Percentiles rank a stretch among this genome's conserved stretches.
These are phyloP conservation scores for Aphaenogaster ashmeadi DNA, from an alignment of 1,140 invertebrate genomes.

Conservation along the genomic window DNA sequence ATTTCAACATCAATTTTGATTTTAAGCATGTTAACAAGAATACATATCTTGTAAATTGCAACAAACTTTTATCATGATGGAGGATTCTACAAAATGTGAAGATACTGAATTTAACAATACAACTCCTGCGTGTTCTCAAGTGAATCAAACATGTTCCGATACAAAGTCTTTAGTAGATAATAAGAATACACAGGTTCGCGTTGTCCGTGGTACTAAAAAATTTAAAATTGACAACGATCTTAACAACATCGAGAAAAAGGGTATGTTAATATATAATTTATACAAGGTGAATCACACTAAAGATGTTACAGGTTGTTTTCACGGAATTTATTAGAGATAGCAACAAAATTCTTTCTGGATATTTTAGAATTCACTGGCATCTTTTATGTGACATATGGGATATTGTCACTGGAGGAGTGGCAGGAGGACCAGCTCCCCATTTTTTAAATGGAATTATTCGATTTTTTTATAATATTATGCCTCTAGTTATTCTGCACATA, in stretches of 20 bases:
- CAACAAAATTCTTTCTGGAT: too few species aligned
- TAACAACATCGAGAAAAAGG: constrained; percentile 81
- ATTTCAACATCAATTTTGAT: neutral
- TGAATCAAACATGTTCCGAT: constrained; percentile 60
- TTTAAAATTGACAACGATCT: constrained; percentile 79
- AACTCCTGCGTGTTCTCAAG: constrained; percentile 10
- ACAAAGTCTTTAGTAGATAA: constrained; percentile 72
- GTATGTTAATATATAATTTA: constrained; percentile 66
- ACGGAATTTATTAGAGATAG: too few species aligned
- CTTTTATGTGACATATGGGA: too few species aligned
- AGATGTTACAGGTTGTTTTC: too few species aligned
- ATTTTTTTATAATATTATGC: too few species aligned
- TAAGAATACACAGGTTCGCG: constrained; percentile 80
- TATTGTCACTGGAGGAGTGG: too few species aligned
- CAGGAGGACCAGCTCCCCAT: too few species aligned
- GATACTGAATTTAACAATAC: constrained; percentile 22
- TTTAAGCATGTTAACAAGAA: neutral
- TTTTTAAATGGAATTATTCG: too few species aligned
- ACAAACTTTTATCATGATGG: constrained; percentile 1
- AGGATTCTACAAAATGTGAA: constrained; percentile 18
- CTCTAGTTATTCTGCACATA: too few species aligned
- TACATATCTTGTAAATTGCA: constrained; percentile 9
- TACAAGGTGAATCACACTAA: neutral
- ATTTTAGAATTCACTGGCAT: too few species aligned
- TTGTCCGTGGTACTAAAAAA: constrained; percentile 83